These are phyloP conservation scores for Spermophilus dauricus DNA, from an alignment of 2,113 vertebrate species.

Conservation along the genomic window DNA sequence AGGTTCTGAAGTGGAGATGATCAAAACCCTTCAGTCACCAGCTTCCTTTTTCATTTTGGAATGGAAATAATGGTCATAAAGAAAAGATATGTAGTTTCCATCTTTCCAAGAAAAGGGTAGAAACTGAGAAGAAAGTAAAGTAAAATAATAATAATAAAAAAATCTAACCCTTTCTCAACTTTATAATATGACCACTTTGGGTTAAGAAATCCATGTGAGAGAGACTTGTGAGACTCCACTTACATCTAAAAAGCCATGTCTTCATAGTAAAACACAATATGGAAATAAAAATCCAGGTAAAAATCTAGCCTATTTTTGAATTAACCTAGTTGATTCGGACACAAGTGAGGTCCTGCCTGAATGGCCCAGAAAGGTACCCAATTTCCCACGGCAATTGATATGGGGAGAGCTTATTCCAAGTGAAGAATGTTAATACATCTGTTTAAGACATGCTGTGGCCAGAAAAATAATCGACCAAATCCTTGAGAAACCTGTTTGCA, in stretches of 20 bases:
- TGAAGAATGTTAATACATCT: constrained; percentile 30
- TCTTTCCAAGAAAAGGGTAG: constrained; percentile 52
- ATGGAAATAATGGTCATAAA: constrained; percentile 32
- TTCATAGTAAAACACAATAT: constrained; percentile 42
- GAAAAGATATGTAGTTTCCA: background rate
- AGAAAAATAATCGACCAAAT: constrained; percentile 53
- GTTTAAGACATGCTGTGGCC: constrained; percentile 27
- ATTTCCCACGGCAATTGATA: background rate
- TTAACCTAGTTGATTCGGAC: constrained; percentile 32
- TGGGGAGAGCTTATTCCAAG: background rate
- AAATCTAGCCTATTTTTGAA: background rate
- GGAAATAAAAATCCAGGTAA: background rate
- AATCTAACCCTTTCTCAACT: background rate
- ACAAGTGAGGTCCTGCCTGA: constrained; percentile 16
- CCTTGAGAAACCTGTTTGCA: constrained; percentile 53
- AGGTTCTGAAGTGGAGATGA: background rate
- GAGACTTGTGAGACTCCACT: background rate
- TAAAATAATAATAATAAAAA: background rate
- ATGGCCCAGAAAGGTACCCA: background rate
- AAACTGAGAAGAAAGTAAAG: constrained; percentile 35
- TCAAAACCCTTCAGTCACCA: constrained; percentile 16
- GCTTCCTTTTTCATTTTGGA: constrained; percentile 8
- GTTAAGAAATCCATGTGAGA: background rate
- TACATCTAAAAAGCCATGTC: constrained; percentile 11
- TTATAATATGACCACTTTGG: background rate